Conservation (phyloP, 2,888 invertebrate species). For the Apeira syringaria region DNA sequence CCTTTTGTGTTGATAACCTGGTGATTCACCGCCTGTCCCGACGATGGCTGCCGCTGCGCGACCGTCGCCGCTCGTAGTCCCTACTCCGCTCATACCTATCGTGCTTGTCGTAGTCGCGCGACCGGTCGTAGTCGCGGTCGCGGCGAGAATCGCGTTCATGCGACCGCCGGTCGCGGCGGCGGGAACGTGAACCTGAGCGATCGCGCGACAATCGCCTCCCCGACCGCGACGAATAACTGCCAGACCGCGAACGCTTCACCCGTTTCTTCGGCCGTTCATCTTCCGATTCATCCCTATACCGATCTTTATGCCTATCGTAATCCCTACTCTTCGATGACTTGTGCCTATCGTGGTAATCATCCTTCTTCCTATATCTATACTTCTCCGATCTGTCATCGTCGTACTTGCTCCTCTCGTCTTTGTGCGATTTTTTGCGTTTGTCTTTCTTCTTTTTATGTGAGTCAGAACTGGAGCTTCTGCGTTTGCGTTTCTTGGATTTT, state of each 20-base stretch:
- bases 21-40: slow-evolving; percentile 75
- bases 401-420: slow-evolving; percentile 52
- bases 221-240: slow-evolving; percentile 63
- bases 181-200: slow-evolving; percentile 41
- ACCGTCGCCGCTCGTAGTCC: slow-evolving; percentile 65
- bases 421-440: slow-evolving; percentile 56
- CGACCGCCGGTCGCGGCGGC: slow-evolving; percentile 39
- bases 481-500: slow-evolving; percentile 65
- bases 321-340: slow-evolving; percentile 52
- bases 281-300: slow-evolving; percentile 67
- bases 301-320: slow-evolving; percentile 54
- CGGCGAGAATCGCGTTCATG: slow-evolving; percentile 40
- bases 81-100: slow-evolving; percentile 78
- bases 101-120: slow-evolving; percentile 41
- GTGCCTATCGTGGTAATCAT: slow-evolving; percentile 58
- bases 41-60: slow-evolving; percentile 62
- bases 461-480: slow-evolving; percentile 57
- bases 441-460: slow-evolving; percentile 59
- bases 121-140: slow-evolving; percentile 51
- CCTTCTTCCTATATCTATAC: slow-evolving; percentile 51
- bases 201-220: slow-evolving; percentile 49
- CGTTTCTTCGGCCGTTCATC: slow-evolving; percentile 64
- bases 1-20: slow-evolving; percentile 69
- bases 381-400: slow-evolving; percentile 54
- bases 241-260: slow-evolving; percentile 60